These are phyloP conservation scores for Drosophila watanabei DNA, from an alignment of 1,140 invertebrate species.

Conservation along the genomic window DNA sequence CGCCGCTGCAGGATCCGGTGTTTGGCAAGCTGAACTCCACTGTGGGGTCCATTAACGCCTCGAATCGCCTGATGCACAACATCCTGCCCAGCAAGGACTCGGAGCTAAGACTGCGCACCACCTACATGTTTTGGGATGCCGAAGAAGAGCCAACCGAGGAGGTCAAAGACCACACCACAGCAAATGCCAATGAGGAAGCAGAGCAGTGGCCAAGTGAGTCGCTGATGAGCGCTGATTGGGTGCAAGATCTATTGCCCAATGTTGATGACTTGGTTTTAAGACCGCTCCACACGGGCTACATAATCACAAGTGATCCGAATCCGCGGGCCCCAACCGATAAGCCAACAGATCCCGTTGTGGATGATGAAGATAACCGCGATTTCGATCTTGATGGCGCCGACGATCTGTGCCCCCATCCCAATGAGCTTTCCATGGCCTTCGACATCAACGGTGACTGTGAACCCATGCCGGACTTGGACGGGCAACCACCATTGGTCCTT, in stretches of 20 bases:
- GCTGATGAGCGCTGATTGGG: conserved; percentile 48
- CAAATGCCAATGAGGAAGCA: conserved; percentile 1
- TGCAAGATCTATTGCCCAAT: conserved; percentile 46
- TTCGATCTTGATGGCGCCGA: conserved; percentile 24
- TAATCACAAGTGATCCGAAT: conserved; percentile 78
- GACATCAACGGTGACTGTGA: conserved; percentile 84
- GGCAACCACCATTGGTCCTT: conserved; percentile 30
- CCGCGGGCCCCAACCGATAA: conserved; percentile 34
- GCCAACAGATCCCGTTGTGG: not conserved
- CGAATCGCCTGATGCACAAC: conserved; percentile 82
- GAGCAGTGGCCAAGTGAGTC: conserved; percentile 2
- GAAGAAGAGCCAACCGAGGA: conserved; percentile 22
- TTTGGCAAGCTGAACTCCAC: conserved; percentile 84
- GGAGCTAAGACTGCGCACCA: conserved; percentile 69
- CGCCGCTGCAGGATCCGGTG: conserved; percentile 78
- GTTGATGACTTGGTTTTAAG: conserved; percentile 57
- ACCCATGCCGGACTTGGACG: conserved; percentile 68
- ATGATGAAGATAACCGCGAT: conserved; percentile 42
- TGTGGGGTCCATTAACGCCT: conserved; percentile 81
- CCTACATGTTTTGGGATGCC: conserved; percentile 71
- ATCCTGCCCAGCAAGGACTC: conserved; percentile 73
- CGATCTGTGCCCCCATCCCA: conserved; percentile 60
- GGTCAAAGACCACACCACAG: conserved; percentile 44
- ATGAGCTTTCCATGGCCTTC: conserved; percentile 75
- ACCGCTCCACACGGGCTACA: conserved; percentile 73